Percentiles rank a stretch among this genome's conserved stretches.
Conservation (phyloP, 1,140 invertebrate species). For the Drosophila kikkawai region DNA sequence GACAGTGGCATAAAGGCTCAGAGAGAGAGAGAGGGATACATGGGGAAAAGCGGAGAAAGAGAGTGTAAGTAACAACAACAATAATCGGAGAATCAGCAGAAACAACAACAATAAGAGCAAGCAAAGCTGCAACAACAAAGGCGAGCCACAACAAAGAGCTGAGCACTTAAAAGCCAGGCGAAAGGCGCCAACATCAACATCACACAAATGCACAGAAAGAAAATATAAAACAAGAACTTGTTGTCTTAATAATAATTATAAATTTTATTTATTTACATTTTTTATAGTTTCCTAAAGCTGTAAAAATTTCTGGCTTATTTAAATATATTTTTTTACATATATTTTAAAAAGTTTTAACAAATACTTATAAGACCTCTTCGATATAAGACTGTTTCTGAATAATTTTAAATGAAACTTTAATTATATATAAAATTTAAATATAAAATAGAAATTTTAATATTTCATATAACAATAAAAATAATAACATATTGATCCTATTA, state of each 20-base stretch:
- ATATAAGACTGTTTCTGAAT: no score
- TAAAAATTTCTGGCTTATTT: neutral
- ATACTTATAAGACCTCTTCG: no score
- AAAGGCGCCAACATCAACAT: slow-evolving; percentile 47
- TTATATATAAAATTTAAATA: neutral
- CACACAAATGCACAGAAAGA: slow-evolving; percentile 8
- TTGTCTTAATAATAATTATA: neutral
- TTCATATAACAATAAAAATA: no score
- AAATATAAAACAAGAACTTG: neutral
- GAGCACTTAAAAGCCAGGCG: slow-evolving; percentile 66
- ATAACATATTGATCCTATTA: neutral
- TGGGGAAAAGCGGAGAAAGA: neutral
- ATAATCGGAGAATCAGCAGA: slow-evolving; percentile 11
- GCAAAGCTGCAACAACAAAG: slow-evolving; percentile 39
- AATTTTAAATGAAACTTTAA: neutral
- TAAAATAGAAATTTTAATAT: neutral
- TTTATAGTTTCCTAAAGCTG: neutral
- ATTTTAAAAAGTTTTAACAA: no score
- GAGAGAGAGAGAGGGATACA: neutral
- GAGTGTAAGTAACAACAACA: slow-evolving; percentile 30
- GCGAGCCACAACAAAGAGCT: slow-evolving; percentile 67
- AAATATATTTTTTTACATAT: no score
- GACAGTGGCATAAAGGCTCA: slow-evolving; percentile 45
- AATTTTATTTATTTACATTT: neutral
- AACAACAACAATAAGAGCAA: slow-evolving; percentile 20